Evolutionary conservation across 2,888 invertebrate genomes (phyloP).

Genomic region (Aphodius sticticus): DNA sequence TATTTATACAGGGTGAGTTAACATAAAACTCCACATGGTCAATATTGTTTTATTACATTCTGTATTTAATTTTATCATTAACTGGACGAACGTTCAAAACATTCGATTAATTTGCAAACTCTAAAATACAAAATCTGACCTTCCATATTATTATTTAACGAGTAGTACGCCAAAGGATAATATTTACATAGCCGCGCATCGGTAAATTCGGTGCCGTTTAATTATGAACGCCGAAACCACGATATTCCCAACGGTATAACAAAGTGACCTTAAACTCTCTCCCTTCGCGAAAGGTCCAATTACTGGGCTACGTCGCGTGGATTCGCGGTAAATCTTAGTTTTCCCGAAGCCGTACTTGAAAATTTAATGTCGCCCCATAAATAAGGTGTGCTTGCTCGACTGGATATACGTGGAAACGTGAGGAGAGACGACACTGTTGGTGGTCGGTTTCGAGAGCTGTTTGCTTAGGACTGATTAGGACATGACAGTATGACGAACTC

Average conservation of each 20-base stretch:
- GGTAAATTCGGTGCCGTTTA: neutral
- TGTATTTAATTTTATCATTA: no score
- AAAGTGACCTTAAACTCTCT: neutral
- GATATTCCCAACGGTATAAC: neutral
- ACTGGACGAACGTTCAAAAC: no score
- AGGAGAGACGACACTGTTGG: neutral
- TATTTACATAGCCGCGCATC: neutral
- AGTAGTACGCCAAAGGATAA: neutral
- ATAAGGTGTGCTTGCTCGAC: neutral
- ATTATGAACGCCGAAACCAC: neutral
- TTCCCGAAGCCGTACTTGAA: slow-evolving; percentile 4
- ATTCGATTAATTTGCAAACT: no score
- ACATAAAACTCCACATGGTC: no score
- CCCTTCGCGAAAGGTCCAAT: neutral
- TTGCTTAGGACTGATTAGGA: slow-evolving; percentile 4
- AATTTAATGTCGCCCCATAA: neutral
- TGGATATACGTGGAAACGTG: neutral
- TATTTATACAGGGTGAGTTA: no score
- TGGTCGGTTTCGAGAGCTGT: neutral
- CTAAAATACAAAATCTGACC: no score
- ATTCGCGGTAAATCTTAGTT: slow-evolving; percentile 4
- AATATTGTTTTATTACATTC: no score
- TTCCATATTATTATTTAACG: neutral
- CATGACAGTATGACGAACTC: slow-evolving; percentile 4
- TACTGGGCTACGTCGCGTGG: neutral